Evolutionary conservation across 2,797 vertebrate species (phyloP).

Genomic region (Brachyrhaphis roseni): DNA sequence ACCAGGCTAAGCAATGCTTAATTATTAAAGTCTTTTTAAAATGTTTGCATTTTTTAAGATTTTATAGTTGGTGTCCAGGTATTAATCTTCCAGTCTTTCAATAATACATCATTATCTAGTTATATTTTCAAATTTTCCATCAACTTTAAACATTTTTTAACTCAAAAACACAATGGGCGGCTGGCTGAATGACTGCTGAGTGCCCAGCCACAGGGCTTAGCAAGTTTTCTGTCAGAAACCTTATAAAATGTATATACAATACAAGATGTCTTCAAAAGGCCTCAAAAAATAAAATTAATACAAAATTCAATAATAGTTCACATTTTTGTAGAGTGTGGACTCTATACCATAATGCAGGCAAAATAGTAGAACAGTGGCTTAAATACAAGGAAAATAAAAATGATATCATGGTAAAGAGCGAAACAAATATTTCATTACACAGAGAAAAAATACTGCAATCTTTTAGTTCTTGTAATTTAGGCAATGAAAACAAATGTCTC

Average conservation of each 20-base stretch:
- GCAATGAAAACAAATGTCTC: constrained; percentile 1
- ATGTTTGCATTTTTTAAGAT: too few relatives aligned
- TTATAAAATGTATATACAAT: not conserved
- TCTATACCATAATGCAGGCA: not conserved
- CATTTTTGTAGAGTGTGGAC: not conserved
- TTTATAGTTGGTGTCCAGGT: too few relatives aligned
- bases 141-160: too few relatives aligned
- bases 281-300: not conserved
- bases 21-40: too few relatives aligned
- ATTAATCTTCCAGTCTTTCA: too few relatives aligned
- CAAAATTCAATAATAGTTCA: not conserved
- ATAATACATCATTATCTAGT: too few relatives aligned
- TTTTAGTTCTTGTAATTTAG: not conserved
- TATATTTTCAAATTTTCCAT: too few relatives aligned
- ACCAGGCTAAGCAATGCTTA: too few relatives aligned
- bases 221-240: too few relatives aligned
- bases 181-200: too few relatives aligned
- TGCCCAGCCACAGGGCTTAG: too few relatives aligned
- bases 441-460: not conserved
- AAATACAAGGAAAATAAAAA: not conserved
- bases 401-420: not conserved
- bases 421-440: not conserved
- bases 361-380: not conserved
- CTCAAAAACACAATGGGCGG: too few relatives aligned
- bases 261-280: not conserved